Percentiles rank a stretch among this genome's conserved stretches.
Evolutionary conservation across 2,888 invertebrate genomes (phyloP).

Genomic region (Eristalinus aeneus): DNA sequence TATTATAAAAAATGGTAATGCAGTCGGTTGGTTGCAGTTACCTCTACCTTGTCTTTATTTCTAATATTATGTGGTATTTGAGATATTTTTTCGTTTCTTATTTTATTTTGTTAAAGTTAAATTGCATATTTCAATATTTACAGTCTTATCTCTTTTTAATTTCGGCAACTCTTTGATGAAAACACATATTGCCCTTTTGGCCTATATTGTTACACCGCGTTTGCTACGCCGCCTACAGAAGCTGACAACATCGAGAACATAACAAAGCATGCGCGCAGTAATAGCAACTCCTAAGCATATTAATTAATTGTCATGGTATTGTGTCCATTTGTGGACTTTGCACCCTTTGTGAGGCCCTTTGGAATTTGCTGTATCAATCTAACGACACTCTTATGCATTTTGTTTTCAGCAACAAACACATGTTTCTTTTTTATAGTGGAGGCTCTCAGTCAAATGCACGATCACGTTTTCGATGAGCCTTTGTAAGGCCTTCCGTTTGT

Average conservation of each 20-base stretch:
- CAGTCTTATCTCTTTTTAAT: no score
- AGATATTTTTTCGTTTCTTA: no score
- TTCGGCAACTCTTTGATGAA: neutral
- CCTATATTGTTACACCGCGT: neutral
- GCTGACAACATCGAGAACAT: neutral
- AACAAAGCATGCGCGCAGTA: neutral
- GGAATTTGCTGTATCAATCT: conserved; percentile 48
- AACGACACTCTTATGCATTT: conserved; percentile 49
- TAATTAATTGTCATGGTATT: conserved; percentile 36
- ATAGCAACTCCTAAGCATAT: conserved; percentile 41
- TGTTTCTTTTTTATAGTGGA: conserved; percentile 55
- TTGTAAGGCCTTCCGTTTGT: conserved; percentile 60
- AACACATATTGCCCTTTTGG: neutral
- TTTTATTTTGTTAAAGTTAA: no score
- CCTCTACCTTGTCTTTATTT: no score
- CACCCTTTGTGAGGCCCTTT: conserved; percentile 31
- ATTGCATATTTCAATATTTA: no score
- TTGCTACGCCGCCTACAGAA: neutral
- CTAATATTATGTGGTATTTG: no score
- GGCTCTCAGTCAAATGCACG: conserved; percentile 56
- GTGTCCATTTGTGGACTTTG: conserved; percentile 49
- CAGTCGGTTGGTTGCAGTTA: no score
- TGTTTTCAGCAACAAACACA: conserved; percentile 56
- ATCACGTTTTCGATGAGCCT: conserved; percentile 49
- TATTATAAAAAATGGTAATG: no score